Base-by-base conservation (phyloP, 2,113 vertebrate species). In the Steatornis caripensis region DNA sequence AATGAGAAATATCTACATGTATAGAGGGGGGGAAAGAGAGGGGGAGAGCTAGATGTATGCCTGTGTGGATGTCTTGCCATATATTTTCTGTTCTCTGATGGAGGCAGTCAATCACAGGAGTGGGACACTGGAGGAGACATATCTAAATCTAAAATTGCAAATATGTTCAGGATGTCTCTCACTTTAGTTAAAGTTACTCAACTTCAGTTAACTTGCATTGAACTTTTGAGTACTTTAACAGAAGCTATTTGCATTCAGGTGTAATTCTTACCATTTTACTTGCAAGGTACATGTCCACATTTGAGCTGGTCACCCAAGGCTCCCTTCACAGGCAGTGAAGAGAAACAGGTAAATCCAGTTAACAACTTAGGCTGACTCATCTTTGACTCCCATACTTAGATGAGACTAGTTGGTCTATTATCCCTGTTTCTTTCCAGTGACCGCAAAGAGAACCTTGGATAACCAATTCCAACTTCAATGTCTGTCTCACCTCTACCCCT, bases 1-100 rank as follows among this genome's bases (percentile, higher is more conserved):
- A 75, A 34, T 72, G 39, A 80, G 57, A 83, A 83, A 76, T 58
- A 69, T 22, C 24, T 85, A 18, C 21, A 13, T 5, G 27, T 66
- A 20, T 0, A 72, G 16, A n/a, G 5, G 7, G 32, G 15, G 4
- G 79, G 36, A 64, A 93, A 32, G 4, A 66, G 10, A 10, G 49
- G 15, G 5, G 0, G 1, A 75, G 19, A 75, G 26, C 1, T 3
- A 58, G 0, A 10, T 45, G 10, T 71, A 24, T 26, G 11, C 9
- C 20, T 72, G 2, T 37, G 14, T 39, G 15, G 30, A 65, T 54
- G 7, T 34, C 41, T 41, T 62, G 5, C 29, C 76, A 0, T n/a
- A 26, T n/a, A 14, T 68, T 55, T 46, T 80, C 53, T 55, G 6
- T 21, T 77, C 57, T 83, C 29, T 58, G 6, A 20, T 37, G 11